Conservation (phyloP, 1,140 invertebrate genomes). For the Papilio dardanus region DNA sequence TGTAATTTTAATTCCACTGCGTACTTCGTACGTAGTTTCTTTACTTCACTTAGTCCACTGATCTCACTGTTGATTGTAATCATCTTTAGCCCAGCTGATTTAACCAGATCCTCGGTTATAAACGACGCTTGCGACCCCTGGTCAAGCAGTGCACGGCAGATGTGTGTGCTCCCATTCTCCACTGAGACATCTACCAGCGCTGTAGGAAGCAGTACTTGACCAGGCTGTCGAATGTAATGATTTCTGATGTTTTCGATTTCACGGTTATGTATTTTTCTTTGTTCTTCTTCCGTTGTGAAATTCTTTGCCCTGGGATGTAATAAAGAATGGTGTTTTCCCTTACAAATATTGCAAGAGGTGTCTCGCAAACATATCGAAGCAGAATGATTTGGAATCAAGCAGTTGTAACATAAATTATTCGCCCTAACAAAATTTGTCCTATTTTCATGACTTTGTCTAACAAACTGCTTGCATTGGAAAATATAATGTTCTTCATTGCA, state of each 20-base stretch:
- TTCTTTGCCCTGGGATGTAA: constrained; percentile 38
- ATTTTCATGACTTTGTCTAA: constrained; percentile 30
- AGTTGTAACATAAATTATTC: constrained; percentile 47
- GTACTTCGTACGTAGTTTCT: neutral
- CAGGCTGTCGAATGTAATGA: neutral
- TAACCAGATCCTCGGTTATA: constrained; percentile 37
- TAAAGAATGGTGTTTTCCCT: constrained; percentile 40
- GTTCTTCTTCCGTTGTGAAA: neutral
- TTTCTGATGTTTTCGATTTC: neutral
- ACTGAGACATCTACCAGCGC: neutral
- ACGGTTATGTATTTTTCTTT: neutral
- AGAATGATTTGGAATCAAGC: constrained; percentile 42
- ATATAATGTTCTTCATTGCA: constrained; percentile 41
- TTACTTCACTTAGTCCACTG: neutral
- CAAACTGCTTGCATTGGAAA: constrained; percentile 42
- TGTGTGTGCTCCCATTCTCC: neutral
- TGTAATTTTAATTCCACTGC: neutral
- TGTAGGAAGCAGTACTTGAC: neutral
- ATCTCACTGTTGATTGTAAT: neutral
- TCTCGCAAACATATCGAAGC: constrained; percentile 33
- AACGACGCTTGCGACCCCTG: constrained; percentile 46
- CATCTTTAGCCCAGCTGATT: neutral
- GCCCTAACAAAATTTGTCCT: constrained; percentile 37
- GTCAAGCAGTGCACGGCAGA: constrained; percentile 40
- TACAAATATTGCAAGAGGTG: constrained; percentile 39